Base-by-base conservation (phyloP, 2,888 invertebrate species). In the Mesorhabditis sp. region DNA sequence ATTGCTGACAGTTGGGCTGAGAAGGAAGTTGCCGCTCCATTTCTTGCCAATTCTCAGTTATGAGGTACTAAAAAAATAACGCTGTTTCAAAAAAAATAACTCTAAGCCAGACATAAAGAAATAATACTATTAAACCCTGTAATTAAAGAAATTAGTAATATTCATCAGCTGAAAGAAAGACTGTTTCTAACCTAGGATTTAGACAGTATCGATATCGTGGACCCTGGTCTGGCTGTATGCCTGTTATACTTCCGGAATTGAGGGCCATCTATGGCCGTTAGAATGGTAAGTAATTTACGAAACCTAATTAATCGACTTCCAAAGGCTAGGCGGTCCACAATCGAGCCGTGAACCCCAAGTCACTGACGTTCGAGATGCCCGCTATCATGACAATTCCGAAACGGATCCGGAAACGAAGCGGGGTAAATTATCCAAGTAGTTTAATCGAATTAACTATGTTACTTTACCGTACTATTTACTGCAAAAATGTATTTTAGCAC, bases 191-290 rank as follows among this genome's bases (percentile, higher is more conserved):
- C 7, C 61, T 4, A 58, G 15, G 41, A 15, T 42, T 43, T 63
- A 78, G 78, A 61, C 75, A 43, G 76, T 74, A 6, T 72, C 71
- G 43, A 75, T 77, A 15, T 74, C 76, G 66, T 78, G 78, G 78
- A 62, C 72, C 4, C 67, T 74, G 45, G 76, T 78, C 41, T 78
- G 78, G 78, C 45, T 78, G 10, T 78, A 77, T 63, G 76, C 78
- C 0, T 70, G 75, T 28, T 64, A 75, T 43, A 76, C 74, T 41
- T 70, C 76, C 7, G 72, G 76, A 3, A 72, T 75, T 1, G 71
- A 72, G 13, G 78, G 78, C 43, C 69, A 72, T 41, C 70, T 78
- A 68, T 78, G 76, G 76, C 75, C 78, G 0, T 64, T 77, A 41
- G 78, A 78, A 69, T 78, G 75, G 5, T 6, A 45, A 4, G 67